Conservation (phyloP, 2,113 vertebrate species). For the Clarias batrachus region DNA sequence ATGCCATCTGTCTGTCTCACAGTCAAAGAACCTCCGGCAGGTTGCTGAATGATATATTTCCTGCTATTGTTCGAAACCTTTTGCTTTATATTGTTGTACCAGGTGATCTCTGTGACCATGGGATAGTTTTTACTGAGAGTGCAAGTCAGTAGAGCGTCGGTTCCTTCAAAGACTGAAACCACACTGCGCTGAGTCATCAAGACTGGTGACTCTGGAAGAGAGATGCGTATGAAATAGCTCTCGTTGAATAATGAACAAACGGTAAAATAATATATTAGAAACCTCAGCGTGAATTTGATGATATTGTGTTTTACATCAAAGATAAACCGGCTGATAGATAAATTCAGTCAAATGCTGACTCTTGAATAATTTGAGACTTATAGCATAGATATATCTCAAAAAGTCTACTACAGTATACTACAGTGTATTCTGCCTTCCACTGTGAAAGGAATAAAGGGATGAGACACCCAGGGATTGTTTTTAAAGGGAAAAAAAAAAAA, state of each 20-base stretch:
- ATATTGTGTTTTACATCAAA: neutral
- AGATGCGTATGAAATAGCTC: neutral
- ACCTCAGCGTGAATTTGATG: neutral
- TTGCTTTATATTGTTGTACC: slow-evolving; percentile 77
- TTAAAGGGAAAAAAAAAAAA: no score
- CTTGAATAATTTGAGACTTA: neutral
- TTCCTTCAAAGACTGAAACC: slow-evolving; percentile 79
- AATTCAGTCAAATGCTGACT: neutral
- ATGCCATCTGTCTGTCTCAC: slow-evolving; percentile 72
- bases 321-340: neutral
- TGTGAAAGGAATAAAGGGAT: neutral
- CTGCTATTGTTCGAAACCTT: slow-evolving; percentile 60
- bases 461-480: neutral
- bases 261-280: neutral
- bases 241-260: neutral
- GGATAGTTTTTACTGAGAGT: slow-evolving; percentile 66
- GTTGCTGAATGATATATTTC: slow-evolving; percentile 75
- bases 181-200: slow-evolving; percentile 69
- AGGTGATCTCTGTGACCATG: slow-evolving; percentile 67
- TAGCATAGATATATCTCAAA: neutral
- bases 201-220: slow-evolving; percentile 74
- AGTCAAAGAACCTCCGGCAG: slow-evolving; percentile 74
- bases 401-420: neutral
- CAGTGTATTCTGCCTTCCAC: neutral
- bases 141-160: slow-evolving; percentile 77